Percentiles rank a stretch among this genome's conserved stretches.
Evolutionary conservation across 1,140 invertebrate species (phyloP).

Genomic region (Drosophila aff.): DNA sequence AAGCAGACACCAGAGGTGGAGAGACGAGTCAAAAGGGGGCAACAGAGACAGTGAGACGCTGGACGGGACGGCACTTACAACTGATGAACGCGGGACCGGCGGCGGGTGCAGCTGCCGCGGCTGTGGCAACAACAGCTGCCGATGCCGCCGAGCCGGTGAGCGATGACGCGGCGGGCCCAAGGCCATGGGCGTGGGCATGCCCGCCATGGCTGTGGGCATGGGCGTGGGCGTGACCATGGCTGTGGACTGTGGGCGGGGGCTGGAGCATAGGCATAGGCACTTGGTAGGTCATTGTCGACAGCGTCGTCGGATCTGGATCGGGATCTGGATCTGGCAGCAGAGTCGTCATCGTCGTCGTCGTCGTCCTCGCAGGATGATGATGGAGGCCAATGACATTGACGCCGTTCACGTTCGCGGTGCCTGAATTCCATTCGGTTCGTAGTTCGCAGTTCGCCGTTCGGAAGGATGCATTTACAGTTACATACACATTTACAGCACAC

Average conservation of each 20-base stretch:
- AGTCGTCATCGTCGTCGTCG: conserved; percentile 13
- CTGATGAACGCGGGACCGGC: conserved; percentile 74
- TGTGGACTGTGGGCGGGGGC: conserved; percentile 13
- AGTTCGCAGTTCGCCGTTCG: conserved; percentile 22
- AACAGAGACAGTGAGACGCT: conserved; percentile 16
- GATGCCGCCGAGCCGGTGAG: conserved; percentile 47
- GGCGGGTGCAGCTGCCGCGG: conserved; percentile 34
- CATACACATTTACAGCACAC: conserved; percentile 52
- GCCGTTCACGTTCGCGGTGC: conserved; percentile 87
- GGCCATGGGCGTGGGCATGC: conserved; percentile 15
- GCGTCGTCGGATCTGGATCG: conserved; percentile 37
- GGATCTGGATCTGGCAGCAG: conserved; percentile 18
- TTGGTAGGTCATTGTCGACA: conserved; percentile 54
- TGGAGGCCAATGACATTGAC: conserved; percentile 90
- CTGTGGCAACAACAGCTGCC: conserved; percentile 43
- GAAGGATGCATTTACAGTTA: conserved; percentile 60
- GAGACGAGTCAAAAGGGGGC: conserved; percentile 3
- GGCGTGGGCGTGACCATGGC: conserved; percentile 34
- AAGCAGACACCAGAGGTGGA: conserved; percentile 6
- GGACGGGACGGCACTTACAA: conserved; percentile 77
- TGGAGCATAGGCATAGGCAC: conserved; percentile 52
- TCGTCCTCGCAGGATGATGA: conserved; percentile 83
- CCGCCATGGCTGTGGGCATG: conserved; percentile 22
- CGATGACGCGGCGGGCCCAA: conserved; percentile 39
- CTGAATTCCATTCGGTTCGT: conserved; percentile 62